Evolutionary conservation across 2,797 vertebrate species (phyloP).

Genomic region (Cyclopterus lumpus): DNA sequence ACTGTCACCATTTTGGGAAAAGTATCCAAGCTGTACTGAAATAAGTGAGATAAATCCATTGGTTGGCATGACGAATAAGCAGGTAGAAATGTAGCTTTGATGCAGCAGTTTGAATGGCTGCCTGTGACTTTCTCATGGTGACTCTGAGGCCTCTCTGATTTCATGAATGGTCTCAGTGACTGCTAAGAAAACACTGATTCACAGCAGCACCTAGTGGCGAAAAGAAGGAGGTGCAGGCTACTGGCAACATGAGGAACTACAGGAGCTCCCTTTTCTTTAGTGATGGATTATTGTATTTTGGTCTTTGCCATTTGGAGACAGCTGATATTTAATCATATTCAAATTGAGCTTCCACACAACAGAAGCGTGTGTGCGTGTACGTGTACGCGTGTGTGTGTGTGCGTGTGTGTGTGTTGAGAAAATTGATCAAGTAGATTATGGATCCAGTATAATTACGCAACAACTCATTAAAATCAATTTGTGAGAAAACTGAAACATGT

Average conservation of each 20-base stretch:
- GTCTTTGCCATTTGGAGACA: neutral
- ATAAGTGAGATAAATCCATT: neutral
- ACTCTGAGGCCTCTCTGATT: conserved; percentile 71
- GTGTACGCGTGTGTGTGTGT: neutral
- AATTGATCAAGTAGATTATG: too few relatives aligned
- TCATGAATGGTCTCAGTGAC: conserved; percentile 68
- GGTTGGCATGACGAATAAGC: neutral
- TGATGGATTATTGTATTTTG: neutral
- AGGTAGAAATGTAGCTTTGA: conserved; percentile 3
- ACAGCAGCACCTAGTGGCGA: conserved; percentile 56
- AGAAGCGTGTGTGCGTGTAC: neutral
- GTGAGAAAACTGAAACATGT: neutral
- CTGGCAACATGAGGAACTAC: neutral
- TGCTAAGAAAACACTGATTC: conserved; percentile 27
- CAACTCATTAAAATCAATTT: neutral
- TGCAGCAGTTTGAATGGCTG: conserved; percentile 56
- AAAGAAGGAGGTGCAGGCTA: conserved; percentile 10
- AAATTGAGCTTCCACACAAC: neutral
- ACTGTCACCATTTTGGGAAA: neutral
- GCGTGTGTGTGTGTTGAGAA: too few relatives aligned
- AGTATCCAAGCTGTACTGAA: neutral
- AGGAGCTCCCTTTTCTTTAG: neutral
- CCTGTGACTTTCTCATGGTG: conserved; percentile 66
- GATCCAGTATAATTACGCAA: neutral
- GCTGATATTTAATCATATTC: neutral